Evolutionary conservation across 2,888 invertebrate genomes (phyloP).

Genomic region (Nephrotoma flavescens): DNA sequence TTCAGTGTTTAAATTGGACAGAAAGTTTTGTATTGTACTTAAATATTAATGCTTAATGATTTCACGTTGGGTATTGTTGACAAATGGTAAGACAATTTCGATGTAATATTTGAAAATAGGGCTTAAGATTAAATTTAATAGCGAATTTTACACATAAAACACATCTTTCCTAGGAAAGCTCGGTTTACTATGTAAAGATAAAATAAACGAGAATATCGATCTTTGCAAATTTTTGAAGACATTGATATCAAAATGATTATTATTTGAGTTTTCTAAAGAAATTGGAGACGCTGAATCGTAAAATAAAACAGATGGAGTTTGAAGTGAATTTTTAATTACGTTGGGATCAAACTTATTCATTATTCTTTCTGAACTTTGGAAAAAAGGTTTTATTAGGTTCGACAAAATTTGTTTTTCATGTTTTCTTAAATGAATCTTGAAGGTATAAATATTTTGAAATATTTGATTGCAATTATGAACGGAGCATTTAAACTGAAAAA

Average conservation of each 20-base stretch:
- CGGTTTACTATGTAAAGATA: neutral
- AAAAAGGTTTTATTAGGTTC: neutral
- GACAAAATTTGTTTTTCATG: neutral
- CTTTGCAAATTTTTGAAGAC: neutral
- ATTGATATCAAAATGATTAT: neutral
- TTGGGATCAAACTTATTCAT: neutral
- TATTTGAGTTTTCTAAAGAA: neutral
- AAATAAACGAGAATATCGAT: neutral
- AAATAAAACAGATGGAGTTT: too few relatives aligned
- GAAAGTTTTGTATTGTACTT: neutral
- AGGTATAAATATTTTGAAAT: neutral
- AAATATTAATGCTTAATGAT: neutral
- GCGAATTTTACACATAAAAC: too few relatives aligned
- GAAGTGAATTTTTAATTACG: too few relatives aligned
- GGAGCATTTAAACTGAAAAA: too few relatives aligned
- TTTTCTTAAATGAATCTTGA: neutral
- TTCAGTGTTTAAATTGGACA: neutral
- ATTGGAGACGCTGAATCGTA: neutral
- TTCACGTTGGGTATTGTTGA: neutral
- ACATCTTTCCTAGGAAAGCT: neutral
- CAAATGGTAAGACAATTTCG: neutral
- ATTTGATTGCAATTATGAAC: neutral
- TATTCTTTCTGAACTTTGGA: neutral
- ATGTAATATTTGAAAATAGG: neutral
- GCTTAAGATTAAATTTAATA: neutral